Evolutionary conservation across 2,797 vertebrate genomes (phyloP).

Genomic region (Streptopelia turtur): DNA sequence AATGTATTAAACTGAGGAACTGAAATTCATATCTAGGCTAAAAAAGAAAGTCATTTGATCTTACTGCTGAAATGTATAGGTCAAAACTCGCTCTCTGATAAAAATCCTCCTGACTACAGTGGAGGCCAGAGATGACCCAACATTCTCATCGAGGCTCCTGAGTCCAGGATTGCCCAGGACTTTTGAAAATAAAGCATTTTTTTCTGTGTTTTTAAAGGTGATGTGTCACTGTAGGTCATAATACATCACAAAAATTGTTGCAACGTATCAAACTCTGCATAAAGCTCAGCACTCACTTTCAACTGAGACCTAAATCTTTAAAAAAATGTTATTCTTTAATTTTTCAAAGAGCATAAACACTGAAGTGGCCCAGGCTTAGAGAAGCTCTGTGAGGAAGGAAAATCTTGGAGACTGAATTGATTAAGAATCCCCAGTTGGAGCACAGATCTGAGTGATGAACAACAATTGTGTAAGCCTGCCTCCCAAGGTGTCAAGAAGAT

Average conservation of each 20-base stretch:
- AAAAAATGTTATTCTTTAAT: background rate
- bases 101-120: background rate
- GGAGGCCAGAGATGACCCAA: background rate
- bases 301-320: background rate
- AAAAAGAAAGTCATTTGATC: background rate
- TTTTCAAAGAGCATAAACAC: background rate
- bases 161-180: background rate
- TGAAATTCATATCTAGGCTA: background rate
- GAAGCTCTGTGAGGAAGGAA: background rate
- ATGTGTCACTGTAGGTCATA: background rate
- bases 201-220: background rate
- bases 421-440: background rate
- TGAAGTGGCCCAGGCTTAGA: background rate
- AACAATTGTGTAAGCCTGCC: background rate
- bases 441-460: background rate
- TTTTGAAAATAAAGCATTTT: slow-evolving; percentile 11
- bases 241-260: background rate
- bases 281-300: background rate
- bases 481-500: background rate
- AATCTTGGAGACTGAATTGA: background rate
- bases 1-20: background rate
- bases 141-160: background rate
- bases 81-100: background rate
- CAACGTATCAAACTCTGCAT: background rate
- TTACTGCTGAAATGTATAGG: background rate